Percentiles rank a stretch among this genome's conserved stretches.
Evolutionary conservation across 2,113 vertebrate species (phyloP).

Genomic region (Silurus asotus): DNA sequence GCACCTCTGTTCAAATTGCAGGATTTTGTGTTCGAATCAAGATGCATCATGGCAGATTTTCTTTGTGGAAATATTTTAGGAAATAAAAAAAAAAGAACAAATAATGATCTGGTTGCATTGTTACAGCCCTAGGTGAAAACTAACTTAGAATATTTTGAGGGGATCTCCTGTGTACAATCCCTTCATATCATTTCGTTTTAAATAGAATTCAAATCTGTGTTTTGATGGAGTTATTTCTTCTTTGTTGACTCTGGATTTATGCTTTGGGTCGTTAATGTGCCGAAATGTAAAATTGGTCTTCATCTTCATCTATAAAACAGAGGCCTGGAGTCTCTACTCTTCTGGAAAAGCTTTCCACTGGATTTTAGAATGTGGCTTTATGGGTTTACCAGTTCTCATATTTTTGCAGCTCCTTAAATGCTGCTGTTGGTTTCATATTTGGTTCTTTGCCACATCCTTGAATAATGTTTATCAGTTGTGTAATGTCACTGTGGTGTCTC

Average conservation of each 20-base stretch:
- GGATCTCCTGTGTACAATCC: not conserved
- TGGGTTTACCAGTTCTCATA: not conserved
- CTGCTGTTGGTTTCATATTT: not conserved
- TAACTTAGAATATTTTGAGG: not conserved
- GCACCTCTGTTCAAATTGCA: not conserved
- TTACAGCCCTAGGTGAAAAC: not conserved
- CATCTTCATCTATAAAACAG: not conserved
- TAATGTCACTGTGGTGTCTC: not conserved
- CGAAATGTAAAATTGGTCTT: not conserved
- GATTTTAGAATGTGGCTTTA: not conserved
- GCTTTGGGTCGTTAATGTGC: not conserved
- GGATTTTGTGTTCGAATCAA: not conserved
- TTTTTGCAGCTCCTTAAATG: not conserved
- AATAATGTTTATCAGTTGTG: not conserved
- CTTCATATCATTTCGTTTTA: not conserved
- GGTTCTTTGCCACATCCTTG: not conserved
- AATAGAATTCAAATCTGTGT: not conserved
- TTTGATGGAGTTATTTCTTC: not conserved
- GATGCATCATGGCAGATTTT: no score
- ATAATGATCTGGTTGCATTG: not conserved
- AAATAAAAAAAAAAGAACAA: not conserved
- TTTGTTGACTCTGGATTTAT: not conserved
- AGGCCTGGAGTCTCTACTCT: not conserved
- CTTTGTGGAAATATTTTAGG: not conserved
- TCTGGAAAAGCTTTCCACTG: not conserved